Evolutionary conservation across 1,140 invertebrate genomes (phyloP), one percentile per base, ranked within the genome.

Genomic region (Notospermus geniculatus): DNA sequence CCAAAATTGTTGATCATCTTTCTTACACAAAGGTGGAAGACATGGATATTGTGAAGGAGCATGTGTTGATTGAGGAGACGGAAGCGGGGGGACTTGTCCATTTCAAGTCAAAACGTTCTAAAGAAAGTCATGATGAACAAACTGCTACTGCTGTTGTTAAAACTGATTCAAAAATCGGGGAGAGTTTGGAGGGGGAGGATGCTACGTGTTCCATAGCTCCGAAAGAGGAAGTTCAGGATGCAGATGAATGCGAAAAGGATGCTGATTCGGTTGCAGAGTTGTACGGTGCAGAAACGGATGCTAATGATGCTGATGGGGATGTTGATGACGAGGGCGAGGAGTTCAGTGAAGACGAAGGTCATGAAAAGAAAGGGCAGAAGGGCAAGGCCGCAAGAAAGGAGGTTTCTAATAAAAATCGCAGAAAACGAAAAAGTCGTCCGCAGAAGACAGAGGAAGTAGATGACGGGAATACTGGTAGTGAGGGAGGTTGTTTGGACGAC

Each of bases 361-460:
- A 39, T 19, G 19, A 57, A 15, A 23, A 57, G n/a, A 52, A 36
- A 5, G 17, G 15, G 25, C 32, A 41, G 4, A 45, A 59, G 15
- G 32, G 5, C n/a, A 23, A 19, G 32, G 52, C 32, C 15, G 32
- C 4, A 36, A 4, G 5, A 15, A 36, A 36, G 15, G 32, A 36
- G 5, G 15, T 36, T 36, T 15, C 32, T 36, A 15, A 36, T 4
- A 4, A 36, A 15, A 36, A 57, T 29, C 28, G 50, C n/a, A 43
- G 39, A 43, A 57, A 25, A 25, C 28, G 22, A 30, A 36, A 36
- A 15, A 25, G 54, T 29, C 29, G 32, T 58, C 19, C 22, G 25
- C 52, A 27, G 22, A 39, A 63, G 43, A 59, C 65, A 17, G 57
- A 56, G 36, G 65, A 62, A 56, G 60, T 67, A 30, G 61, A 63